Conservation (phyloP, 2,888 invertebrate genomes). For the Drosophila buzzatii region DNA sequence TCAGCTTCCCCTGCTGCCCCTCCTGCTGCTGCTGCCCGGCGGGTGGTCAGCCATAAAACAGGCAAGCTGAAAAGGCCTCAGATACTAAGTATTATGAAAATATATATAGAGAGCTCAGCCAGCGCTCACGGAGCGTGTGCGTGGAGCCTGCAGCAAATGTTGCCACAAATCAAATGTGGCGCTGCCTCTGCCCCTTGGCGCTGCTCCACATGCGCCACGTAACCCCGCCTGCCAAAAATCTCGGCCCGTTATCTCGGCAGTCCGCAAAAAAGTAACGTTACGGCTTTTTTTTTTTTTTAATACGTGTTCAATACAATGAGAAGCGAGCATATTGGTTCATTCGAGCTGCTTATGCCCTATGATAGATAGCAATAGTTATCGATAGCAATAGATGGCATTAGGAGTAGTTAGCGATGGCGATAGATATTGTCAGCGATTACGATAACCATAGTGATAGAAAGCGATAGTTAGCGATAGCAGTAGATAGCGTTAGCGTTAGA, state of each 20-base stretch:
- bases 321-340: background rate
- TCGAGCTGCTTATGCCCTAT: no score
- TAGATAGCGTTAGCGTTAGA: no score
- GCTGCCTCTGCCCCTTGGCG: constrained; percentile 5
- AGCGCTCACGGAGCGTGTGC: background rate
- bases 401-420: no score
- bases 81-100: constrained; percentile 32
- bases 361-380: no score
- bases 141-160: constrained; percentile 69
- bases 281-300: background rate
- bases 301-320: background rate
- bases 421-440: no score
- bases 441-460: no score
- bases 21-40: constrained; percentile 8
- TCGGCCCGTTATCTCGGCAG: constrained; percentile 58
- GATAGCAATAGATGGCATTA: no score
- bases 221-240: constrained; percentile 50
- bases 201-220: background rate
- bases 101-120: background rate
- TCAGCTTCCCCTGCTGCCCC: background rate
- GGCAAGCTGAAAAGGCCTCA: constrained; percentile 11
- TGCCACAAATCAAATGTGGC: constrained; percentile 74
- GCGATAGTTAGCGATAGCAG: no score
- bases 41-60: constrained; percentile 57
- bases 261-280: constrained; percentile 29